Evolutionary conservation across 2,113 vertebrate genomes (phyloP).

Genomic region (Paratilapia polleni): DNA sequence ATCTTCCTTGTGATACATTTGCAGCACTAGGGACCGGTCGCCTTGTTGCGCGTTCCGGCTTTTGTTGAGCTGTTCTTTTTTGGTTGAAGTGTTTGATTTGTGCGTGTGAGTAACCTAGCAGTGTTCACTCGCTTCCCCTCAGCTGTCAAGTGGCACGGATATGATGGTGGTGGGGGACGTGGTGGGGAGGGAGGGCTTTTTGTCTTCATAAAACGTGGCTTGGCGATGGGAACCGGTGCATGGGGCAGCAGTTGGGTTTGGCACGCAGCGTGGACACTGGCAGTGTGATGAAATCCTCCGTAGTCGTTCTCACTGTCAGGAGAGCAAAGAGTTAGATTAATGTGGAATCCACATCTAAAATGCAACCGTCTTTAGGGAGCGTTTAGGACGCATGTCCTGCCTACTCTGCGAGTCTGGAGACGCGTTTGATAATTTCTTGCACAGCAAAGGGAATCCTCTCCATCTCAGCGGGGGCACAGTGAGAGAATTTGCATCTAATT

Average conservation of each 20-base stretch:
- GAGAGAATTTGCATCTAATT: neutral
- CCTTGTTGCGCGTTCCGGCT: slow-evolving; percentile 22
- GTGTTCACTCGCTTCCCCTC: neutral
- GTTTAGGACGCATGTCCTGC: slow-evolving; percentile 2
- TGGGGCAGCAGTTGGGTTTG: neutral
- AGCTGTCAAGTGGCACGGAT: slow-evolving; percentile 37
- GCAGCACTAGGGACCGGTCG: neutral
- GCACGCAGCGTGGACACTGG: slow-evolving; percentile 18
- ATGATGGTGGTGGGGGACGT: neutral
- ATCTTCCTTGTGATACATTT: neutral
- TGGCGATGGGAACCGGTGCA: slow-evolving; percentile 6
- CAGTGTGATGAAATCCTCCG: neutral
- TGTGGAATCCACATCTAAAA: neutral
- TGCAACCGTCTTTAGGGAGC: neutral
- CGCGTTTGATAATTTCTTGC: slow-evolving; percentile 4
- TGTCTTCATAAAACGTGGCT: slow-evolving; percentile 60
- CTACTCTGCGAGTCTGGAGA: slow-evolving; percentile 12
- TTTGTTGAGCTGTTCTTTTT: neutral
- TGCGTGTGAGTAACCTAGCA: neutral
- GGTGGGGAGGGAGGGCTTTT: slow-evolving; percentile 13
- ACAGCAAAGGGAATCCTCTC: neutral
- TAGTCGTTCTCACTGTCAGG: neutral
- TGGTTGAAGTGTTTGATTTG: neutral
- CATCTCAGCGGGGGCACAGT: neutral
- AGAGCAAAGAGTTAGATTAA: neutral